Percentiles rank a stretch among this genome's conserved stretches.
Conservation (phyloP, 2,113 vertebrate genomes). For the Triplophysa dalaica region DNA sequence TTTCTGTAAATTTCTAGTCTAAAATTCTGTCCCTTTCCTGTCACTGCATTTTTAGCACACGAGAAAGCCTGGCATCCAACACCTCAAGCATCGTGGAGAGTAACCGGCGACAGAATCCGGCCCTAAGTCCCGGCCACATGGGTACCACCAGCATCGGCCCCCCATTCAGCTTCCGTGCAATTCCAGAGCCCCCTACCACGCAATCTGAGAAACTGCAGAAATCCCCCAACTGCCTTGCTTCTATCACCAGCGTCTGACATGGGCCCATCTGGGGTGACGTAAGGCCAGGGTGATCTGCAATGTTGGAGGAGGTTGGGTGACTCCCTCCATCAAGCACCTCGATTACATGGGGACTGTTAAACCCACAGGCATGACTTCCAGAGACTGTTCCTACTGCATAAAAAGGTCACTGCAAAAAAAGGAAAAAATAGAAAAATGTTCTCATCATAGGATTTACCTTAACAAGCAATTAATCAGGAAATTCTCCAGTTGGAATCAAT, state of each 20-base stretch:
- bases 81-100: constrained; percentile 99
- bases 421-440: constrained; percentile 23
- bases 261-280: constrained; percentile 44
- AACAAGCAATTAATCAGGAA: constrained; percentile 57
- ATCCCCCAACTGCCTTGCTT: constrained; percentile 96
- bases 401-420: constrained; percentile 60
- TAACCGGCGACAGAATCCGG: constrained; percentile 94
- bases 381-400: constrained; percentile 79
- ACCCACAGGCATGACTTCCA: constrained; percentile 79
- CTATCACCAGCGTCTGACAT: constrained; percentile 98
- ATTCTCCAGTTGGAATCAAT: constrained; percentile 50
- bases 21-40: background rate
- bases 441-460: constrained; percentile 51
- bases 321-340: constrained; percentile 69
- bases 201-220: constrained; percentile 98
- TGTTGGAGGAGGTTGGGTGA: constrained; percentile 36
- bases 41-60: constrained; percentile 78
- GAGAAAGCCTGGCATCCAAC: constrained; percentile 98
- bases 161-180: constrained; percentile 89
- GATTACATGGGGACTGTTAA: constrained; percentile 78
- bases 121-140: constrained; percentile 91
- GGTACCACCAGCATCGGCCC: constrained; percentile 81
- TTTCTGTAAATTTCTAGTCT: background rate
- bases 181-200: constrained; percentile 82
- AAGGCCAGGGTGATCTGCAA: constrained; percentile 47